Base-by-base conservation (phyloP, 2,113 vertebrate genomes). In the Dermatemys mawii region DNA sequence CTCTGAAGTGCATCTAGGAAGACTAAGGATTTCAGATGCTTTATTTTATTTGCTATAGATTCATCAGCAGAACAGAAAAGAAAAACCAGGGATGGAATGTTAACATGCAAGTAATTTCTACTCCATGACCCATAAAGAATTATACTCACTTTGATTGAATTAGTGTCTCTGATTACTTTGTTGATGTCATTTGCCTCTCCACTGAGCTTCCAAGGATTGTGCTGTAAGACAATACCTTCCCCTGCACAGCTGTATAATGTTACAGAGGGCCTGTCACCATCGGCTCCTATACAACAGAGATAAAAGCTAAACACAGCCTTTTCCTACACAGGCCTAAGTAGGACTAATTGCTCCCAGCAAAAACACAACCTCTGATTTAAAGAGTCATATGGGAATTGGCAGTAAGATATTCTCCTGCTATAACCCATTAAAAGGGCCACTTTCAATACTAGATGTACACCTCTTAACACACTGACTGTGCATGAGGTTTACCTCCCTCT, bases 191-290 rank as follows among this genome's bases (percentile, higher is more conserved):
- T 96, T 78, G 99, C 99, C 82, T 99, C 99, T 19, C 96, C 98
- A 8, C 94, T 97, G 81, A 99, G 98, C 54, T 98, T 99, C 95
- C 98, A 98, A 16, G 99, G 99, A 80, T 99, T 99, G 86, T 99
- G 99, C 48, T 99, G 99, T 78, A 99, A 98, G 96, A 99, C 98
- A 90, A 98, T 51, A 10, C 99, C 99, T 92, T 99, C 99, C 6
- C 99, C 99, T 26, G 98, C 99, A 85, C 99, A 99, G 97, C 99
- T 99, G 90, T 99, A 99, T 81, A 99, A 95, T 24, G 98, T 99
- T 94, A 97, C 97, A 49, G 98, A 96, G 38, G 98, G 94, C 50
- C 98, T 98, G 84, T 99, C 99, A 92, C 97, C 98, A 35, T 98
- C 98, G 54, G 97, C 97, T 82, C 98, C 99, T 98, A 13, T 6